A percentile compares a stretch with the other conserved stretches of the same genome.
phyloP scores from a whole-genome alignment of 1,140 invertebrate genomes.

The Pseudachorutes palmiensis region DNA sequence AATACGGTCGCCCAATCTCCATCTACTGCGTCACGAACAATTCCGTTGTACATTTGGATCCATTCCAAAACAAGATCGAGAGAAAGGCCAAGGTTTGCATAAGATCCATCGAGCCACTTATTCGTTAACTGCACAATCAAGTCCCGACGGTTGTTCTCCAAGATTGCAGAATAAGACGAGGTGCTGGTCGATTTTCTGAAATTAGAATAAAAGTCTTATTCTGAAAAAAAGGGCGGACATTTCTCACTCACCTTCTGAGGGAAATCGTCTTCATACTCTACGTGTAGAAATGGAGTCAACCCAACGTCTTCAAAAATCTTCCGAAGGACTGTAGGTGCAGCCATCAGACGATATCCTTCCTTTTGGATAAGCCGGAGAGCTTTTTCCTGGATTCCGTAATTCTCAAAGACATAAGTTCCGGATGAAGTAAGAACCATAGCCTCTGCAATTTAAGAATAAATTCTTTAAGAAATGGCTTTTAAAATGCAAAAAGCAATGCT shows the following conservation, averaged over 20 bases:
- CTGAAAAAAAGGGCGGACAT: neutral
- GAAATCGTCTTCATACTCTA: neutral
- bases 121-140: constrained; percentile 28
- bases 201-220: constrained; percentile 17
- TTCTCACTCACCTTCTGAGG: constrained; percentile 6
- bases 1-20: constrained; percentile 31
- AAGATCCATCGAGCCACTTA: constrained; percentile 35
- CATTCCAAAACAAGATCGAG: constrained; percentile 36
- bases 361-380: constrained; percentile 25
- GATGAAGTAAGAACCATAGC: too few relatives aligned
- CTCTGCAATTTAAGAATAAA: constrained; percentile 15
- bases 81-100: constrained; percentile 32
- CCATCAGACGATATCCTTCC: constrained; percentile 25
- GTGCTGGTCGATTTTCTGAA: constrained; percentile 28
- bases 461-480: neutral
- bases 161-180: constrained; percentile 28
- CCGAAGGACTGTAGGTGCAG: constrained; percentile 23
- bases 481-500: too few relatives aligned
- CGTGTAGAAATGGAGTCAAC: constrained; percentile 5
- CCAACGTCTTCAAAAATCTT: constrained; percentile 24
- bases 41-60: constrained; percentile 16
- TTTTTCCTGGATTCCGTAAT: constrained; percentile 34
- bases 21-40: constrained; percentile 20
- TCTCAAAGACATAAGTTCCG: constrained; percentile 2
- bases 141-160: constrained; percentile 24